These are phyloP conservation scores for Parasteatoda tepidariorum DNA, from an alignment of 1,140 invertebrate genomes.

Conservation along the genomic window DNA sequence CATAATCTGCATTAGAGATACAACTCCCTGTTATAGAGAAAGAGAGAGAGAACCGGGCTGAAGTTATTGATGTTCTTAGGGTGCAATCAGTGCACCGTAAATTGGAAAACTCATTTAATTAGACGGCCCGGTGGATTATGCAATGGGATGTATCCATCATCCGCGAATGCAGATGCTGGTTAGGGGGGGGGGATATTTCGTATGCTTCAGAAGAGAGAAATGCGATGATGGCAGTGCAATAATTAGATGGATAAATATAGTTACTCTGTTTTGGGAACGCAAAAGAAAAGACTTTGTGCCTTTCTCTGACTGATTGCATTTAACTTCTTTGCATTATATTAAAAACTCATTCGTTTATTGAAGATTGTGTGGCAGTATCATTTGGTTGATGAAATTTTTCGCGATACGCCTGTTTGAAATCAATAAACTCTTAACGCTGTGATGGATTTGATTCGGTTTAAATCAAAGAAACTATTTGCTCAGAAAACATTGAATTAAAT, in stretches of 20 bases:
- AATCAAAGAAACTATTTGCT: no score
- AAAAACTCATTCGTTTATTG: no score
- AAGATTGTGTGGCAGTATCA: no score
- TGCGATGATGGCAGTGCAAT: background rate
- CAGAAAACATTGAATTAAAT: no score
- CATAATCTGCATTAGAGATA: constrained; percentile 10
- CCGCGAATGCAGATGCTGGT: background rate
- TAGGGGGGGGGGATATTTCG: background rate
- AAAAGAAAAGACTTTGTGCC: no score
- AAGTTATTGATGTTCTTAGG: constrained; percentile 48
- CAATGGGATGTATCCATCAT: constrained; percentile 51
- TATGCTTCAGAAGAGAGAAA: background rate
- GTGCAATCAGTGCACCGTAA: constrained; percentile 45
- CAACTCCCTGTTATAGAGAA: background rate
- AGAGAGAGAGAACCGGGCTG: background rate
- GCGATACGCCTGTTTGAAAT: no score
- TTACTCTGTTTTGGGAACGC: background rate
- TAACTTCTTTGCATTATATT: no score
- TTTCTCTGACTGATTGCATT: no score
- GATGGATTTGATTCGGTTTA: no score
- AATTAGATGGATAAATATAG: background rate
- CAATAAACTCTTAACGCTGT: no score
- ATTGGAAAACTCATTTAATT: constrained; percentile 58
- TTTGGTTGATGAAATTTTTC: no score
- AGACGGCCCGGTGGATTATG: constrained; percentile 28